Conservation (phyloP, 2,888 invertebrate species). For the Coenonympha arcania region DNA sequence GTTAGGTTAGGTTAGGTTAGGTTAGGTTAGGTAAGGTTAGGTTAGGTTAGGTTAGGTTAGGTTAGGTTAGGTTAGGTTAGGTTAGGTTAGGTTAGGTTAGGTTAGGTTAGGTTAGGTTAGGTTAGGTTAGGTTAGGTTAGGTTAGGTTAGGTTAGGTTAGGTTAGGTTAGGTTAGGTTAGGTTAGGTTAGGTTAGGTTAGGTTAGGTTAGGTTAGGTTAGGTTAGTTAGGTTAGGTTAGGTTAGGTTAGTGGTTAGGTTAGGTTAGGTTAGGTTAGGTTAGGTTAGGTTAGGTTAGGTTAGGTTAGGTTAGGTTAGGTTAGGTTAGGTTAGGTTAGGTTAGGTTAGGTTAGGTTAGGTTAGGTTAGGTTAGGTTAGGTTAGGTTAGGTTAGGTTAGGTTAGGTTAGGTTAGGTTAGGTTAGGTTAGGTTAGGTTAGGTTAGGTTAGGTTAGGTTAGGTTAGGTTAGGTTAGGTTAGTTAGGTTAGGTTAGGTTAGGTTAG, state of each 20-base stretch:
- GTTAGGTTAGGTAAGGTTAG: conserved; percentile 32
- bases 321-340: conserved; percentile 29
- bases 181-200: conserved; percentile 26
- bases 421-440: conserved; percentile 21
- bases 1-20: conserved; percentile 31
- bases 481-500: not conserved
- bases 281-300: conserved; percentile 24
- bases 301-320: conserved; percentile 29
- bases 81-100: conserved; percentile 25
- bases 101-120: conserved; percentile 23
- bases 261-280: conserved; percentile 25
- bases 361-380: conserved; percentile 32
- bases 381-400: conserved; percentile 21
- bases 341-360: conserved; percentile 31
- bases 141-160: conserved; percentile 16
- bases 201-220: conserved; percentile 25
- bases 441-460: conserved; percentile 25
- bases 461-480: not conserved
- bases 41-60: conserved; percentile 31
- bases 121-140: conserved; percentile 21
- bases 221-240: conserved; percentile 27
- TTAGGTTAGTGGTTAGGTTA: conserved; percentile 25
- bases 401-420: conserved; percentile 21
- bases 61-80: conserved; percentile 21
- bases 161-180: conserved; percentile 23